phyloP scores from a whole-genome alignment of 1,140 invertebrate genomes.

The Sarcophaga bullata region DNA sequence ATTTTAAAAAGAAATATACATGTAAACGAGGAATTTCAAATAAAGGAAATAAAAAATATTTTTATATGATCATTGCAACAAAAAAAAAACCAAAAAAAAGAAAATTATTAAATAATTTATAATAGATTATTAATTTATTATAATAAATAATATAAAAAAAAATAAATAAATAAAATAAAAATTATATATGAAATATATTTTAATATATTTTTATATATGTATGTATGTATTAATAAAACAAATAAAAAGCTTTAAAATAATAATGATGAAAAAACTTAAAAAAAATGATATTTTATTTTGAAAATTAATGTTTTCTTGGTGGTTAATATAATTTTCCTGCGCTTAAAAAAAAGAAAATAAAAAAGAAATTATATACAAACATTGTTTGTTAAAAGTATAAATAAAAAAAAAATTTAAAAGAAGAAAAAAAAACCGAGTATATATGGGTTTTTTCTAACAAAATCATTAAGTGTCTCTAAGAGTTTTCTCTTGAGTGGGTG shows the following conservation, averaged over 20 bases:
- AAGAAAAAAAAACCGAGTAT: no score
- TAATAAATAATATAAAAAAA: no score
- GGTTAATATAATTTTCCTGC: neutral
- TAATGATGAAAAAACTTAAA: neutral
- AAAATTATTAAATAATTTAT: neutral
- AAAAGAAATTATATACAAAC: neutral
- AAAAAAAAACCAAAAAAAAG: neutral
- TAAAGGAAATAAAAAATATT: conserved; percentile 26
- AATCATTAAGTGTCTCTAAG: conserved; percentile 14
- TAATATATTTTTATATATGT: no score
- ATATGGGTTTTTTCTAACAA: neutral
- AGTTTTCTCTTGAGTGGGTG: neutral
- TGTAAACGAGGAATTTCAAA: neutral
- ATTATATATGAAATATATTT: no score
- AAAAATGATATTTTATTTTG: neutral
- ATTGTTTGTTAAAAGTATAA: neutral
- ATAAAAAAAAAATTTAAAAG: conserved; percentile 25
- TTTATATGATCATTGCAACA: neutral
- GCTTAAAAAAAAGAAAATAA: neutral
- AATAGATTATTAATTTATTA: no score
- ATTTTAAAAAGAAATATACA: neutral
- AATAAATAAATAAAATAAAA: no score
- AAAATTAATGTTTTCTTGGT: no score
- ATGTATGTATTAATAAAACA: no score
- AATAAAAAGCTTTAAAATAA: neutral